phyloP scores from a whole-genome alignment of 2,888 invertebrate genomes.

The Hybos culiciformis region DNA sequence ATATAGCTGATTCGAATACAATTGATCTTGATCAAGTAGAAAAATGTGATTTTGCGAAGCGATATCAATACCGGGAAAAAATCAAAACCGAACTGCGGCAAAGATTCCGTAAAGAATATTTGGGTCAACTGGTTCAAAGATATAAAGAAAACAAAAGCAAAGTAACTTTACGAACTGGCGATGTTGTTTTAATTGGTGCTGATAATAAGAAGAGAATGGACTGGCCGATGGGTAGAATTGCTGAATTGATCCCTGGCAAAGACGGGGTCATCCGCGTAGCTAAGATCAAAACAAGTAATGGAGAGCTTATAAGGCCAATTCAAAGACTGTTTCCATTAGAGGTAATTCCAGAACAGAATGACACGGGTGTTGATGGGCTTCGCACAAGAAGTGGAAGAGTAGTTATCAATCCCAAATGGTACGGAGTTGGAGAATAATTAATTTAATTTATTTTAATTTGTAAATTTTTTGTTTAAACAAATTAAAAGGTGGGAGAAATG shows the following conservation, averaged over 20 bases:
- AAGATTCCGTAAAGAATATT: constrained; percentile 12
- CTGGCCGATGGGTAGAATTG: constrained; percentile 6
- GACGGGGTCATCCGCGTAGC: neutral
- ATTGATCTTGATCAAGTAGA: constrained; percentile 13
- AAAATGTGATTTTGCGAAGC: neutral
- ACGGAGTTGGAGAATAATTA: too few relatives aligned
- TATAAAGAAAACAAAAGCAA: neutral
- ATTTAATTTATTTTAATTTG: too few relatives aligned
- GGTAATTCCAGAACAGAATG: too few relatives aligned
- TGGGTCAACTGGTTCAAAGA: constrained; percentile 4
- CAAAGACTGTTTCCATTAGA: neutral
- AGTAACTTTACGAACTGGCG: neutral
- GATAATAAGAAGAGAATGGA: constrained; percentile 7
- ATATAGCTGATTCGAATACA: constrained; percentile 12
- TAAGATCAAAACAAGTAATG: neutral
- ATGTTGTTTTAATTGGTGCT: constrained; percentile 5
- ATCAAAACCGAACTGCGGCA: constrained; percentile 5
- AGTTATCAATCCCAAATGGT: too few relatives aligned
- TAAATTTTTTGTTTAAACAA: too few relatives aligned
- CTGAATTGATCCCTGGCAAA: neutral
- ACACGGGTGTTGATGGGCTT: too few relatives aligned
- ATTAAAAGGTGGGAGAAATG: too few relatives aligned
- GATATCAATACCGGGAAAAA: constrained; percentile 5
- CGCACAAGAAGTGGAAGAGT: too few relatives aligned
- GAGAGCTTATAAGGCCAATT: neutral